Evolutionary conservation across 2,113 vertebrate species (phyloP), one percentile per base, ranked within the genome.

Genomic region (Tapirus terrestris): DNA sequence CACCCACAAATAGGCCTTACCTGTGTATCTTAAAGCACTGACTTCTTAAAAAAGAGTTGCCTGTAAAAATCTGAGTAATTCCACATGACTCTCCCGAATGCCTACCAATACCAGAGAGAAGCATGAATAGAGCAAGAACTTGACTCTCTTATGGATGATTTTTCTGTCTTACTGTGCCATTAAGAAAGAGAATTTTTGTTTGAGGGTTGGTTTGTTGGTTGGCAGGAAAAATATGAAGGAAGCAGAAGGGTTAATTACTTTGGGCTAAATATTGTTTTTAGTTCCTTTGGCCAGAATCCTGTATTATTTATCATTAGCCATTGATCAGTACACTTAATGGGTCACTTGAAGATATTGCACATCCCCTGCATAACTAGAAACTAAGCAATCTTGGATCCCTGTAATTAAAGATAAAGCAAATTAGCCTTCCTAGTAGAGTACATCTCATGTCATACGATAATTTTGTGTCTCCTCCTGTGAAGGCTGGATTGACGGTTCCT

Each of bases 201-300:
- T 95, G 25, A 86, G 36, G 5, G 2, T 75, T 93, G 67, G 20
- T 73, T 76, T 23, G 8, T 85, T 93, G 76, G 14, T 70, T 76
- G 51, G 33, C 89, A 61, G 79, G 80, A 96, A 96, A 96, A 94
- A 43, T 31, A 68, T 60, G 77, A 95, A 96, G 76, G 92, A 95
- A 91, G 65, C n/a, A 79, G 39, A 96, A 43, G 8, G 53, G 53
- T 93, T 94, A 61, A 85, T 96, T 89, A 89, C 48, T 68, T 56
- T 45, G 61, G 23, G 48, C n/a, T 81, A 85, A 85, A 36, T 79
- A 39, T 16, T 58, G 31, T 70, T 94, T 75, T 75, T 51, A 77
- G 48, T 91, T 92, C 61, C 20, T 79, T 84, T 82, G 76, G 25
- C 45, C 39, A 70, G 53, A 96, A 88, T 96, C 72, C 23, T 60